Base-by-base conservation (phyloP, 2,888 invertebrate genomes). In the Noctua comes region DNA sequence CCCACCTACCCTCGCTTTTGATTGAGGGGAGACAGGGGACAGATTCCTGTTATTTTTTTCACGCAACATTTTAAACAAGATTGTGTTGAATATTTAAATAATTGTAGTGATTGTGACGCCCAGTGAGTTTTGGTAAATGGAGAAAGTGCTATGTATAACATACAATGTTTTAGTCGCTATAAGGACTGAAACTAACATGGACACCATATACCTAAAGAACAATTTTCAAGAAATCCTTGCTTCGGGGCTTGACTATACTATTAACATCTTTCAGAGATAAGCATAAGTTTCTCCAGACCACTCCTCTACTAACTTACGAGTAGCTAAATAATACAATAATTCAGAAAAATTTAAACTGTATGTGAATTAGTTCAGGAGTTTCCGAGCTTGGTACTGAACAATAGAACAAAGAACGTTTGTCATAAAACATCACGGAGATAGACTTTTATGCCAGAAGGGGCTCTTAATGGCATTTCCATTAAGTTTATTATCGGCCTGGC, bases 331-430 rank as follows among this genome's bases (percentile, higher is more conserved):
- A 68, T 65, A 66, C 64, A 80, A 68, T 75, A 77, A 68, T 76
- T 76, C 76, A 72, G 76, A 86, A 81, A 65, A 68, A 68, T 75
- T 57, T 69, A 75, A 86, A 82, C 76, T 71, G 77, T 81, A 80
- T 76, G 79, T 83, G 75, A 86, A 80, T 88, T 79, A 80, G 86
- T 86, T 83, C 79, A 86, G 86, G 71, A 76, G 82, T 85, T 88
- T 81, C 80, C 79, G 79, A 85, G 86, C 85, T 83, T 76, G 74
- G n/a, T 27, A 10, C 71, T 64, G 65, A 82, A 89, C 88, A 89
- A 89, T 89, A 59, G 88, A 87, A 89, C 89, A 88, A 87, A 88
- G 88, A 84, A 88, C 88, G 82, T 89, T 86, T 87, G 82, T 86
- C 85, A 82, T 88, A 84, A 88, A 86, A 84, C 84, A 84, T 88